Conservation (phyloP, 2,113 vertebrate species). For the Dicerorhinus sumatrensis region DNA sequence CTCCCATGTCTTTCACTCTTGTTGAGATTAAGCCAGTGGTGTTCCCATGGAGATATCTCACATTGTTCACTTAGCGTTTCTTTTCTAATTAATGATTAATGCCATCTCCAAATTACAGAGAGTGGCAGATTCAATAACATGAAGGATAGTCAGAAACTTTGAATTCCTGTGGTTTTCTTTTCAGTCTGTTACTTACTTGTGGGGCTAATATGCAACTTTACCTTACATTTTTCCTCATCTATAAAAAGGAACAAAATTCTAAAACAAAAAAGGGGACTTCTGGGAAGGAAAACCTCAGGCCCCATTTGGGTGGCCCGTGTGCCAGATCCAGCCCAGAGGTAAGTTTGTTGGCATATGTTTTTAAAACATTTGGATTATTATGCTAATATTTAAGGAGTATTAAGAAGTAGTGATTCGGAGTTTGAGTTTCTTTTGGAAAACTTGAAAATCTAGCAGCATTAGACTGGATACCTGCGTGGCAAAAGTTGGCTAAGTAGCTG, state of each 20-base stretch:
- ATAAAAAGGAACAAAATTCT: background rate
- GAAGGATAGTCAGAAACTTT: slow-evolving; percentile 42
- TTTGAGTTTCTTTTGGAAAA: background rate
- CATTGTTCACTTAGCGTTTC: slow-evolving; percentile 54
- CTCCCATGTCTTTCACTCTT: background rate
- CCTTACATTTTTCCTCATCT: background rate
- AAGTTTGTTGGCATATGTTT: background rate
- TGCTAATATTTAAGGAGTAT: background rate
- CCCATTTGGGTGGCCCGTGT: background rate
- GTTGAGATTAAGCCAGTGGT: background rate
- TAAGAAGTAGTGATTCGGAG: background rate
- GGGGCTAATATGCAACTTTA: background rate
- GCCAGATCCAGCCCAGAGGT: background rate
- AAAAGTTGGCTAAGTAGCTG: background rate
- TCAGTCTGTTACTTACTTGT: background rate
- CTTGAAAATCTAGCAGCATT: background rate
- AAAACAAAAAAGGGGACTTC: background rate
- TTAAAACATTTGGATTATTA: background rate
- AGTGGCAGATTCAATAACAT: slow-evolving; percentile 48
- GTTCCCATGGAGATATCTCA: slow-evolving; percentile 62
- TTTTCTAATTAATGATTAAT: slow-evolving; percentile 73
- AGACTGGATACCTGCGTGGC: background rate
- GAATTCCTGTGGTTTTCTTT: slow-evolving; percentile 59
- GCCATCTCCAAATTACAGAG: slow-evolving; percentile 63
- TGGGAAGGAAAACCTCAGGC: background rate